phyloP scores from a whole-genome alignment of 1,140 invertebrate genomes.

The Chelonus insularis region DNA sequence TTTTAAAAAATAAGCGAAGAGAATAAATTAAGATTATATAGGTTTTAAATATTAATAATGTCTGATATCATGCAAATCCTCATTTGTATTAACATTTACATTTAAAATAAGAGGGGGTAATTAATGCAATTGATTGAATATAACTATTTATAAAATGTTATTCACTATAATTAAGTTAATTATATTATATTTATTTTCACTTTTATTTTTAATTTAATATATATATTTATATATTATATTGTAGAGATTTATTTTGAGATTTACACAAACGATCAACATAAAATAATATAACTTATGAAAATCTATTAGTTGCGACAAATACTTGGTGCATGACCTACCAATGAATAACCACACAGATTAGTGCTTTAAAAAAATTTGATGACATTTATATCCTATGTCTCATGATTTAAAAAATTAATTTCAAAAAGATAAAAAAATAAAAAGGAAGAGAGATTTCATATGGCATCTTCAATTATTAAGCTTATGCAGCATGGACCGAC shows the following conservation, averaged over 20 bases:
- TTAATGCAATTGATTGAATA: too few relatives aligned
- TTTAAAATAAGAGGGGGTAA: too few relatives aligned
- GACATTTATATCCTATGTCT: neutral
- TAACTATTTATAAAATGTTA: too few relatives aligned
- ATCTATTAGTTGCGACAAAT: neutral
- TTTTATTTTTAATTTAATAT: too few relatives aligned
- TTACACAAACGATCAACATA: slow-evolving; percentile 10
- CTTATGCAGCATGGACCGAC: slow-evolving; percentile 57
- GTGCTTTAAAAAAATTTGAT: neutral
- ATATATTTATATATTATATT: too few relatives aligned
- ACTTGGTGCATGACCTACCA: slow-evolving; percentile 1
- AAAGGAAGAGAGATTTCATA: slow-evolving; percentile 15
- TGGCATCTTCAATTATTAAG: too few relatives aligned
- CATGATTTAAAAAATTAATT: neutral
- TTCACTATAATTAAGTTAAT: too few relatives aligned
- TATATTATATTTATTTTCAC: too few relatives aligned
- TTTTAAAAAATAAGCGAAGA: neutral
- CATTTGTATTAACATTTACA: too few relatives aligned
- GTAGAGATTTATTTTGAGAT: slow-evolving; percentile 1
- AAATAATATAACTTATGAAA: neutral
- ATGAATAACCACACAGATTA: neutral
- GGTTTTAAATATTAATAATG: neutral
- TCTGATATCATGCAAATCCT: neutral
- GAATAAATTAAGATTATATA: neutral
- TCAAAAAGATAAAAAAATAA: neutral